Conservation (phyloP, 2,888 invertebrate species). For the Frankliniella fusca region DNA sequence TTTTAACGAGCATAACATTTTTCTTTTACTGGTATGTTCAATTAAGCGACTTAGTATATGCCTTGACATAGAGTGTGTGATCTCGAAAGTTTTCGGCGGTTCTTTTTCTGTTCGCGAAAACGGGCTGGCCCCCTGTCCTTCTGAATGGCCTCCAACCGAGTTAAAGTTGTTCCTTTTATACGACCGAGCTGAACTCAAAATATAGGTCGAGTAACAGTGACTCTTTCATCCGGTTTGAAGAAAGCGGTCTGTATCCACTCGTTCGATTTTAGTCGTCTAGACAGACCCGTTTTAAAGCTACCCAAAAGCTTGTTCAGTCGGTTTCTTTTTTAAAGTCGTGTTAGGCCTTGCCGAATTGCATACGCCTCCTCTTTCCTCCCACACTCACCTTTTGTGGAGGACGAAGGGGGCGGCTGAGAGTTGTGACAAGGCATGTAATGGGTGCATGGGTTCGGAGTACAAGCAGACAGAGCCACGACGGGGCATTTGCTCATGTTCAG, state of each 20-base stretch:
- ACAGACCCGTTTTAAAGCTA: too few species aligned
- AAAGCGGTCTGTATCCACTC: neutral
- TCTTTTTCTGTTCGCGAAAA: neutral
- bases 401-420: neutral
- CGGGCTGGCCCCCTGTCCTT: too few species aligned
- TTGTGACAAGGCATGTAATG: neutral
- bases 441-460: neutral
- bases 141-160: too few species aligned
- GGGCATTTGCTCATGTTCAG: conserved; percentile 12
- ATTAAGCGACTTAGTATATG: neutral
- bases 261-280: too few species aligned
- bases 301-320: too few species aligned
- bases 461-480: neutral
- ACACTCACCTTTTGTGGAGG: neutral
- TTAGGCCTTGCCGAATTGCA: neutral
- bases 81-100: neutral
- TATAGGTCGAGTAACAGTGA: too few species aligned
- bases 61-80: conserved; percentile 6
- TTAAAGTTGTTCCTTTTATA: too few species aligned
- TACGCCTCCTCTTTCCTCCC: neutral
- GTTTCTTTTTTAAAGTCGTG: too few species aligned
- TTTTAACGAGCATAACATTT: neutral
- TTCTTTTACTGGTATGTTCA: neutral
- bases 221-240: neutral
- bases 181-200: too few species aligned